Conservation (phyloP, 53 echinoderm and acorn worm genomes). For the Echinarachnius parma region DNA sequence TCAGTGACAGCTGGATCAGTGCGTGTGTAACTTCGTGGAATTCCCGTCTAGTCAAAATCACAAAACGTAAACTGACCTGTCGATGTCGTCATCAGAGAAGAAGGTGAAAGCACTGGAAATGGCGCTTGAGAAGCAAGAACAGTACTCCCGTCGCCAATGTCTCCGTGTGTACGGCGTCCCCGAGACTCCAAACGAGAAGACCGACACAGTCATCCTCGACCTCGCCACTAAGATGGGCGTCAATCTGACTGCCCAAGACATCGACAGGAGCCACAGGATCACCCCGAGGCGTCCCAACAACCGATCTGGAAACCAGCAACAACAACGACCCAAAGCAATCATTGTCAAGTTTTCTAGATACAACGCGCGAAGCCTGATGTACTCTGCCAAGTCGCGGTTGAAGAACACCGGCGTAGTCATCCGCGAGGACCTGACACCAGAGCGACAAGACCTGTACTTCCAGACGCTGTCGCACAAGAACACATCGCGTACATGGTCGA, state of each 20-base stretch:
- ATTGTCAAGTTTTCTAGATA: conserved; percentile 4
- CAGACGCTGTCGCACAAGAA: too few species aligned
- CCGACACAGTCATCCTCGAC: not conserved
- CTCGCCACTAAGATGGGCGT: conserved; percentile 1
- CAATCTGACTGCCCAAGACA: not conserved
- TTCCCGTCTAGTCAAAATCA: too few species aligned
- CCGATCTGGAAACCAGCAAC: too few species aligned
- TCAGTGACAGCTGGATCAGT: too few species aligned
- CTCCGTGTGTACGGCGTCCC: conserved; percentile 11
- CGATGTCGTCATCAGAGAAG: too few species aligned
- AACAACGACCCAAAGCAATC: not conserved
- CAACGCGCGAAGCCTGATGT: not conserved
- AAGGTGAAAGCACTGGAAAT: not conserved
- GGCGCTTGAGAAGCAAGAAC: conserved; percentile 8
- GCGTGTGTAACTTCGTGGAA: too few species aligned
- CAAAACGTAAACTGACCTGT: too few species aligned
- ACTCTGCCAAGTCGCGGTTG: conserved; percentile 1
- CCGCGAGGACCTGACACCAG: conserved; percentile 2
- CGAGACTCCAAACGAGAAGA: conserved; percentile 11
- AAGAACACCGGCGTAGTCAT: conserved; percentile 1
- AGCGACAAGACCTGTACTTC: not conserved
- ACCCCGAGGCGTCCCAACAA: not conserved
- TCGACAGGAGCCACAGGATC: conserved; percentile 3
- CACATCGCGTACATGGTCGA: not conserved
- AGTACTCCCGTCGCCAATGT: conserved; percentile 13